Evolutionary conservation across 2,113 vertebrate species (phyloP), one percentile per base, ranked within the genome.

Genomic region (Pipa parva): DNA sequence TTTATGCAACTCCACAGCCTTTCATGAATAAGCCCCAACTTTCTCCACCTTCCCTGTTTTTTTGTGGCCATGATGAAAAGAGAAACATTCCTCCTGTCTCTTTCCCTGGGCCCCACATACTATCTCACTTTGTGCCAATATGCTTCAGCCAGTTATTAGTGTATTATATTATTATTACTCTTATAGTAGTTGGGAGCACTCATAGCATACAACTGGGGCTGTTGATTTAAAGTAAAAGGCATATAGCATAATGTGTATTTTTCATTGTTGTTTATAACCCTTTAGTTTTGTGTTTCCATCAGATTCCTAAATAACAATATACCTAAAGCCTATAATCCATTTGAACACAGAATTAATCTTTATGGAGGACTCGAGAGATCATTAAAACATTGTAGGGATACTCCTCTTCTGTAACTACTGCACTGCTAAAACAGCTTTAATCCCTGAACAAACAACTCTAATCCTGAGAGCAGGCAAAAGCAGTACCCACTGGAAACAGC

Each of bases 331-430:
- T 76, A 68, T 80, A 76, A 83, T 78, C 81, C 83, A 64, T 71
- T 72, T 70, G 73, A 84, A 76, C 80, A 77, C 76, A 74, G 1
- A 9, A 62, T 56, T 83, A 82, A 83, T 84, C 78, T 77, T 69
- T 46, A 68, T 29, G 26, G 56, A 68, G 49, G 65, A 68, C 65
- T 4, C 0, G 5, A 0, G 59, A 79, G 81, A 76, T 81, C 75
- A 63, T 75, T 1, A 71, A 52, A 76, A 76, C 74, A 18, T 71
- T 73, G 75, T 12, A 0, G 76, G 74, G 76, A 60, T 73, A 56
- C 80, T 67, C 66, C 5, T 8, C 0, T 74, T 2, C 1, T 71
- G 75, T 73, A 25, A 51, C 1, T 69, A 69, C 65, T 60, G 57
- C 57, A 13, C 56, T 57, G 74, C 80, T 74, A 24, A 69, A 73